phyloP scores from a whole-genome alignment of 1,140 invertebrate genomes.

The Thaumetopoea pityocampa region DNA sequence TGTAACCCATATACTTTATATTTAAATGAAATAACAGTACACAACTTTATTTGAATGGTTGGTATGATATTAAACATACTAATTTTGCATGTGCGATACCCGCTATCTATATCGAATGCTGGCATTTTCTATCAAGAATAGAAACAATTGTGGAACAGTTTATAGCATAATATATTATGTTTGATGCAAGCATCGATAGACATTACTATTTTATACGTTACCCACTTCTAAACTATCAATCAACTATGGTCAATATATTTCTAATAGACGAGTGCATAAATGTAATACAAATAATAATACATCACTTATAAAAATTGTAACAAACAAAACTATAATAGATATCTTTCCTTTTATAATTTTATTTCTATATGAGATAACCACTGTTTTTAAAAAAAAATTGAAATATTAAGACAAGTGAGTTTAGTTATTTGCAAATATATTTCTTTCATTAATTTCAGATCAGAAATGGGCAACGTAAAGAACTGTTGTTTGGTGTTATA shows the following conservation, averaged over 20 bases:
- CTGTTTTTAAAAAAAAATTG: too few species aligned
- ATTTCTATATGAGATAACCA: too few species aligned
- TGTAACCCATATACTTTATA: slow-evolving; percentile 3
- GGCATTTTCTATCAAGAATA: slow-evolving; percentile 53
- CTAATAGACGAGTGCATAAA: too few species aligned
- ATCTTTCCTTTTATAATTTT: too few species aligned
- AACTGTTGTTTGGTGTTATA: slow-evolving; percentile 28
- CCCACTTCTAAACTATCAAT: not conserved
- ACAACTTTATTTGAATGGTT: not conserved
- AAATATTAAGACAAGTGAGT: too few species aligned
- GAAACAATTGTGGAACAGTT: slow-evolving; percentile 34
- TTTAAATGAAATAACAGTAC: not conserved
- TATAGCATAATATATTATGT: slow-evolving; percentile 33
- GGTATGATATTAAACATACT: slow-evolving; percentile 7
- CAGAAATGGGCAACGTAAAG: slow-evolving; percentile 17
- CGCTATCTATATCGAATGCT: slow-evolving; percentile 26
- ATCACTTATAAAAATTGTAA: too few species aligned
- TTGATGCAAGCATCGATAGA: slow-evolving; percentile 37
- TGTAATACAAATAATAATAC: too few species aligned
- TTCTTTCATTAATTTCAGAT: too few species aligned
- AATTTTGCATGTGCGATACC: slow-evolving; percentile 21
- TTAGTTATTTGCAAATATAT: too few species aligned
- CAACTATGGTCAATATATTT: too few species aligned
- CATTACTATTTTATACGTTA: slow-evolving; percentile 18
- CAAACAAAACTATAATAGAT: too few species aligned